A percentile compares a stretch with the other conserved stretches of the same genome.
phyloP scores from a whole-genome alignment of 2,888 invertebrate species.

The Hololepta plana region DNA sequence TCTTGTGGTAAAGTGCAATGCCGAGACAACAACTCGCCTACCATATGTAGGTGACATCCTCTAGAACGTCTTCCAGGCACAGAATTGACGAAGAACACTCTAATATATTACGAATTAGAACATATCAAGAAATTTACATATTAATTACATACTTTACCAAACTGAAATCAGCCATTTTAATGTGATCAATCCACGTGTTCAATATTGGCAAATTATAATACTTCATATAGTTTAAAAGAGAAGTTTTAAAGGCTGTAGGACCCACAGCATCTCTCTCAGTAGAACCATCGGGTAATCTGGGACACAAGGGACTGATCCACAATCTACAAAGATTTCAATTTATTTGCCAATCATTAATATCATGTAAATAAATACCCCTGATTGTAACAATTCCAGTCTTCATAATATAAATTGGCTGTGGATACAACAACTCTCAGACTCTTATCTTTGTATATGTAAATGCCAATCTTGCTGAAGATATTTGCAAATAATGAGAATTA shows the following conservation, averaged over 20 bases:
- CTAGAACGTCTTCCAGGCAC: constrained; percentile 71
- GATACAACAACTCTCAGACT: constrained; percentile 74
- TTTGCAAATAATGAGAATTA: constrained; percentile 10
- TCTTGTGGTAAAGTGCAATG: constrained; percentile 35
- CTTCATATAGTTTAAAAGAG: constrained; percentile 56
- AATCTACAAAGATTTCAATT: constrained; percentile 32
- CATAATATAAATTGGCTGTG: constrained; percentile 79
- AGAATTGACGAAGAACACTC: constrained; percentile 73
- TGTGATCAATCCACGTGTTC: constrained; percentile 51
- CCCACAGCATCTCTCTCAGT: constrained; percentile 64
- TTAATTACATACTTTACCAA: constrained; percentile 48
- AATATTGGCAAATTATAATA: constrained; percentile 53
- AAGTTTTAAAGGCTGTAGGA: constrained; percentile 62
- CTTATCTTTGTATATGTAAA: constrained; percentile 64
- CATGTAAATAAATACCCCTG: constrained; percentile 62
- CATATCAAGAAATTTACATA: too few species aligned
- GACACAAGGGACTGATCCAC: constrained; percentile 77
- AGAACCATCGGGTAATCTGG: constrained; percentile 36
- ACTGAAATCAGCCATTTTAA: constrained; percentile 68
- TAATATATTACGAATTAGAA: constrained; percentile 21
- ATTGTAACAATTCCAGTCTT: constrained; percentile 89
- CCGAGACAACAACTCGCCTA: constrained; percentile 43
- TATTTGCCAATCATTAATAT: not conserved
- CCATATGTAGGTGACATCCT: constrained; percentile 33
- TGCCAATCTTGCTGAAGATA: constrained; percentile 66